Evolutionary conservation across 2,888 invertebrate species (phyloP).

Genomic region (Stegana nigrithorax): DNA sequence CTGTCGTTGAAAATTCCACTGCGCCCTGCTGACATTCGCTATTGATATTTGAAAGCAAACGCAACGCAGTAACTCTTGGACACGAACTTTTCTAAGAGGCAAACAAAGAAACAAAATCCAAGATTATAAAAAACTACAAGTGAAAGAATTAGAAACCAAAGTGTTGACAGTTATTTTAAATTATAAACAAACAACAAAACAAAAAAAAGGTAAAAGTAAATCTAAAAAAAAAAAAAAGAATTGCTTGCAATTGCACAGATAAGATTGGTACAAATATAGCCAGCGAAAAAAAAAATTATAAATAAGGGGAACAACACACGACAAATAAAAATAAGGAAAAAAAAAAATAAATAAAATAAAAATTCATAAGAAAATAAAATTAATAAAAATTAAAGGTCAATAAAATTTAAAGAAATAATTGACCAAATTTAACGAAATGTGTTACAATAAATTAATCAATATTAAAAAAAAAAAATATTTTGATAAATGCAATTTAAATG

Average conservation of each 20-base stretch:
- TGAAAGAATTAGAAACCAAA: conserved; percentile 17
- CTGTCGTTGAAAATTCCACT: conserved; percentile 4
- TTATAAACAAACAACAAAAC: background rate
- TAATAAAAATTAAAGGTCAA: background rate
- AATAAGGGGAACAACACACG: background rate
- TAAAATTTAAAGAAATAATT: too few relatives aligned
- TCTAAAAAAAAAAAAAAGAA: too few relatives aligned
- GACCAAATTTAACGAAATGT: too few relatives aligned
- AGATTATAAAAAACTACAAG: background rate
- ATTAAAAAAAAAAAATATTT: too few relatives aligned
- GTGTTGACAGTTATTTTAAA: background rate
- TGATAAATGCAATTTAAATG: too few relatives aligned
- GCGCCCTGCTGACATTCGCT: conserved; percentile 47
- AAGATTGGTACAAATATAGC: too few relatives aligned
- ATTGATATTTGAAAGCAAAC: conserved; percentile 58
- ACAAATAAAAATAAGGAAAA: background rate
- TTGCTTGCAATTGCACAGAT: too few relatives aligned
- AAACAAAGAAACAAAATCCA: conserved; percentile 25
- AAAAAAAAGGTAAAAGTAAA: background rate
- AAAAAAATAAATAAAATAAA: background rate
- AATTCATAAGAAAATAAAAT: background rate
- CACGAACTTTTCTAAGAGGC: too few relatives aligned
- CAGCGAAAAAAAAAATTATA: too few relatives aligned
- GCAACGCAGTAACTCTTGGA: conserved; percentile 40
- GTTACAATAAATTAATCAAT: too few relatives aligned